Evolutionary conservation across 2,888 invertebrate genomes (phyloP), one percentile per base, ranked within the genome.

Genomic region (Andrena hattorfiana): DNA sequence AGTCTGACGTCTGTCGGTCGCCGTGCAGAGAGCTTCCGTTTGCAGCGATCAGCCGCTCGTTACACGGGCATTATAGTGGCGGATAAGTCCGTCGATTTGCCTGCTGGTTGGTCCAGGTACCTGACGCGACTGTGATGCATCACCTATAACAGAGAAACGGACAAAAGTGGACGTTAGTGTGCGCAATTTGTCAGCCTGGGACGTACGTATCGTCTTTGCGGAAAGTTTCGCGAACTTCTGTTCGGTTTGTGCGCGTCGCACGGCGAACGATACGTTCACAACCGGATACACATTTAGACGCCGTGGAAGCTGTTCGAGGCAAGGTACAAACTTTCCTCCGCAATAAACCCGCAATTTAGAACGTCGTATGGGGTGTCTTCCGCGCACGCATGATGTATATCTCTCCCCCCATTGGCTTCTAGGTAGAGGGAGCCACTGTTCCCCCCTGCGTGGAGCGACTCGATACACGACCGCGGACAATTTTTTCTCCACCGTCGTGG

Each of bases 81-180:
- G 51, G 62, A 73, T 64, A 49, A 49, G 63, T 63, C 20, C 20
- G 42, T 62, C n/a, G 78, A 60, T 62, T 71, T 66, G 59, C 59
- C 71, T 30, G 70, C 67, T 20, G 75, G 28, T 63, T 73, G 71
- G 23, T 67, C 54, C 64, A 35, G 56, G 32, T 76, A 56, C 72
- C 72, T 72, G 54, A 54, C 69, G 68, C 79, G 82, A 70, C 77
- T 68, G 68, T 74, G 86, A 88, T 84, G 85, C 91, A 91, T 91
- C 87, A 92, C 91, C 92, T 92, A 91, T 5, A 92, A 92, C 80
- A 82, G 68, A 49, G 28, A 28, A 64, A 32, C 8, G 26, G 49
- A 23, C 16, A n/a, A 26, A 26, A n/a, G 23, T 4, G 56, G 23
- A 23, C 28, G 20, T 68, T 10, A 66, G 66, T 8, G 49, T 13